Conservation (phyloP, 1,140 invertebrate genomes). For the Drosophila setifemur region DNA sequence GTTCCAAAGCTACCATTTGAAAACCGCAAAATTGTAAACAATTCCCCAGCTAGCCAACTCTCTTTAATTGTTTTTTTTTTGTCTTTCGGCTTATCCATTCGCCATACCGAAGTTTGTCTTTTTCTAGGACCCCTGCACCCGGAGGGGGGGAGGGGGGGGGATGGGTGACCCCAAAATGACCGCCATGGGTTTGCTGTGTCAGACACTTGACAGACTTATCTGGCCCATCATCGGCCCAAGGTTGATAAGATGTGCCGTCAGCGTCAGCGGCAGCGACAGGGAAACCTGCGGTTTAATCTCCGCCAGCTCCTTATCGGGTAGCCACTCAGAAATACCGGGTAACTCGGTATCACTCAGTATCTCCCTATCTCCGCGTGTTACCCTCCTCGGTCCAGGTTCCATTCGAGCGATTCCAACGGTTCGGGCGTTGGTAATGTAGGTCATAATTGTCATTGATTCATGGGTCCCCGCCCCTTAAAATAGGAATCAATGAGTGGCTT, state of each 20-base stretch:
- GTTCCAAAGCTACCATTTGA: too few species aligned
- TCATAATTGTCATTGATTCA: conserved; percentile 34
- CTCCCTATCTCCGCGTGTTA: conserved; percentile 5
- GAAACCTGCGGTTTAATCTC: conserved; percentile 27
- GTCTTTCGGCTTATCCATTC: too few species aligned
- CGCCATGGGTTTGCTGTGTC: conserved; percentile 45
- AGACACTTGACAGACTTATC: conserved; percentile 51
- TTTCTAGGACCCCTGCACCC: too few species aligned
- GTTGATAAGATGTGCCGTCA: conserved; percentile 38
- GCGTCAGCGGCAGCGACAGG: conserved; percentile 4
- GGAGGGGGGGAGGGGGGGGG: too few species aligned
- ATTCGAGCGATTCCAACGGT: not conserved
- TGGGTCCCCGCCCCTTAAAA: not conserved
- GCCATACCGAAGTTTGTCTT: too few species aligned
- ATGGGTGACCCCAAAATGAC: conserved; percentile 68
- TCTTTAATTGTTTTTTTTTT: too few species aligned
- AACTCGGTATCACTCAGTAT: conserved; percentile 2
- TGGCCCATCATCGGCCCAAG: conserved; percentile 33
- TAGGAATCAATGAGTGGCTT: not conserved
- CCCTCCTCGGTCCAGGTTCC: not conserved
- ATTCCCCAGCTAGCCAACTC: too few species aligned
- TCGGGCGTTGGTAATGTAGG: conserved; percentile 26
- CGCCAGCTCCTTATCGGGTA: conserved; percentile 22
- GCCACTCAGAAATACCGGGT: conserved; percentile 17
- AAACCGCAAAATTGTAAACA: too few species aligned